These are phyloP conservation scores for Heliconius cydno DNA, from an alignment of 2,888 invertebrate genomes.

Conservation along the genomic window DNA sequence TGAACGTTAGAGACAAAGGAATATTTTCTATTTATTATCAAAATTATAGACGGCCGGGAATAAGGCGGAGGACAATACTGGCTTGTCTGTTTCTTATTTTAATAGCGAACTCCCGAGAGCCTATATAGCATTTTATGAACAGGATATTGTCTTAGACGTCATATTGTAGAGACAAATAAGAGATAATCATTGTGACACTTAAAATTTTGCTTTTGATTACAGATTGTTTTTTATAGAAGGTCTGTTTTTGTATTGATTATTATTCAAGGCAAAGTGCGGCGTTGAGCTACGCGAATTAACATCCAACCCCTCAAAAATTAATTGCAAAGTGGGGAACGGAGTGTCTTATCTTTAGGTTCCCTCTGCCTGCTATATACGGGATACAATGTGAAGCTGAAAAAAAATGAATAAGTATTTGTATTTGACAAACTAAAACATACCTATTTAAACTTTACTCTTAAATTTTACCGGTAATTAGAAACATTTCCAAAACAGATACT, in stretches of 20 bases:
- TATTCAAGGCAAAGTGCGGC: too few species aligned
- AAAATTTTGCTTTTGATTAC: slow-evolving; percentile 47
- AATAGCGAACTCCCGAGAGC: slow-evolving; percentile 70
- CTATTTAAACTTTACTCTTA: too few species aligned
- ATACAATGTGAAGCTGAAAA: too few species aligned
- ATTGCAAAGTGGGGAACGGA: too few species aligned
- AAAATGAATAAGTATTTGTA: neutral
- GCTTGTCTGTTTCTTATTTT: slow-evolving; percentile 70
- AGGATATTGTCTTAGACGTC: slow-evolving; percentile 63
- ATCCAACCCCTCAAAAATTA: too few species aligned
- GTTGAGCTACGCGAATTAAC: too few species aligned
- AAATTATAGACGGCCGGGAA: slow-evolving; percentile 74
- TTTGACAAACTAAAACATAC: neutral
- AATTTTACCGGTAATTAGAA: too few species aligned
- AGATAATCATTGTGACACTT: slow-evolving; percentile 52
- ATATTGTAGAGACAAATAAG: slow-evolving; percentile 58
- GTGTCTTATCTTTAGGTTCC: too few species aligned
- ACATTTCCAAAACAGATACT: neutral
- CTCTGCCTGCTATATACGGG: too few species aligned
- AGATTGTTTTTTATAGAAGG: slow-evolving; percentile 31
- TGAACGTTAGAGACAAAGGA: slow-evolving; percentile 76
- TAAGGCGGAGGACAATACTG: slow-evolving; percentile 68
- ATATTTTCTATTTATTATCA: slow-evolving; percentile 82
- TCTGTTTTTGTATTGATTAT: neutral
- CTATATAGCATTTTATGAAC: slow-evolving; percentile 70